Base-by-base conservation (phyloP, 2,797 vertebrate species). In the Coilia nasus region DNA sequence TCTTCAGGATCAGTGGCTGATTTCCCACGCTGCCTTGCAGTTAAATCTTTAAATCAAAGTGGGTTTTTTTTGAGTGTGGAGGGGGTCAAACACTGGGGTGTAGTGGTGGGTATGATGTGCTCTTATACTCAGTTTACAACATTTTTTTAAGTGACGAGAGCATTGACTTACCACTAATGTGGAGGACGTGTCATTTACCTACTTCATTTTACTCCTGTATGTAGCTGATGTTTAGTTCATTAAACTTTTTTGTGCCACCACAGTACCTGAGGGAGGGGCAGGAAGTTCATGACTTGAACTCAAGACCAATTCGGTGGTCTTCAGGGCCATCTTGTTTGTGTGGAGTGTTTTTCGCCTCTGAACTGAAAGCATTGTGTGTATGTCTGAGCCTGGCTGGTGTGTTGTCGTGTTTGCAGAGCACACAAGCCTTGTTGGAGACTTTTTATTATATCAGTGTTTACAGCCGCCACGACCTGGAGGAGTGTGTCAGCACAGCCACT, bases 1-100 rank as follows among this genome's bases (percentile, higher is more conserved):
- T 19, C 46, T 46, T 84, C 3, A 15, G 82, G 23, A 28, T 62
- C 17, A 2, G 35, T 3, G 9, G 35, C 6, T 25, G 35, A 57
- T 81, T 87, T 82, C 82, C 44, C 80, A 82, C 25, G 31, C 80
- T 80, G 28, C 59, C 21, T 5, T 28, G 12, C 7, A n/a, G 19
- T 31, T 35, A 28, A 28, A 0, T 31, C 14, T 11, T 19, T n/a
- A 67, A 54, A 54, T 54, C 50, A 54, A 54, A 54, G 15, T 7
- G 17, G 0, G 0, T 10, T 23, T 59, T 9, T 28, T 19, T 5
- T n/a, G n/a, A 31, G 50, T 14, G 9, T 54, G 2, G 50, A 54
- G 50, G 50, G 46, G 50, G 14, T 54, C 50, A 54, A 3, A 54
- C 1, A 2, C 50, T 54, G 50, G 50, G 50, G 50, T 54, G 50